Base-by-base conservation (phyloP, 2,113 vertebrate species). In the Malurus melanocephalus region DNA sequence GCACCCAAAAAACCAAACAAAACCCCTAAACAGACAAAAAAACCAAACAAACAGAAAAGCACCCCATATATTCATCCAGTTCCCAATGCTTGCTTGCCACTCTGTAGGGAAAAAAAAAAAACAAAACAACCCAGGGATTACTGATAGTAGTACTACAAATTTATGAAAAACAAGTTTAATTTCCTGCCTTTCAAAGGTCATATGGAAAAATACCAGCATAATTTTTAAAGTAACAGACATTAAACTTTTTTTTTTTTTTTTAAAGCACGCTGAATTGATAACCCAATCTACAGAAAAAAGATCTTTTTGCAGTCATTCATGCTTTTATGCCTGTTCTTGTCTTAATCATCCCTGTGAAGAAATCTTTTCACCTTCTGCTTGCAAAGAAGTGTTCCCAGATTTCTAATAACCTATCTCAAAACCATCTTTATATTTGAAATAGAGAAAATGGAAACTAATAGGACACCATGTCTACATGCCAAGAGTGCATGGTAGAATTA, bases 51-150 rank as follows among this genome's bases (percentile, higher is more conserved):
- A 33, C 4, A 59, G 27, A 64, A 83, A 43, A 4, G 2, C 17
- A 48, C 0, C 2, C 10, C n/a, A 13, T 2, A 18, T 30, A 35
- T 1, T 4, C 21, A 28, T 8, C 2, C 35, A 42, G 4, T 67
- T 79, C 28, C 12, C 23, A 65, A 21, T 26, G 11, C 2, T 23
- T 57, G 2, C 35, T 62, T 62, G 3, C 3, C 12, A 33, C 7
- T 32, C 8, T 16, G 4, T 11, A 40, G 13, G 32, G 73, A 88
- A 74, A 65, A 14, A 62, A 38, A 38, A 38, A 38, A 10, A 38
- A 38, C 33, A 33, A 33, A 33, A 33, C n/a, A 33, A 33, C 33
- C 4, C 8, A 67, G 27, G 11, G 67, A 64, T 60, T 75, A 48
- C 28, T 55, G 7, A 52, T 16, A 66, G 1, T 3, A 5, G 32